A percentile compares a stretch with the other conserved stretches of the same genome.
Evolutionary conservation across 2,888 invertebrate species (phyloP).

Genomic region (Cosmia trapezina): DNA sequence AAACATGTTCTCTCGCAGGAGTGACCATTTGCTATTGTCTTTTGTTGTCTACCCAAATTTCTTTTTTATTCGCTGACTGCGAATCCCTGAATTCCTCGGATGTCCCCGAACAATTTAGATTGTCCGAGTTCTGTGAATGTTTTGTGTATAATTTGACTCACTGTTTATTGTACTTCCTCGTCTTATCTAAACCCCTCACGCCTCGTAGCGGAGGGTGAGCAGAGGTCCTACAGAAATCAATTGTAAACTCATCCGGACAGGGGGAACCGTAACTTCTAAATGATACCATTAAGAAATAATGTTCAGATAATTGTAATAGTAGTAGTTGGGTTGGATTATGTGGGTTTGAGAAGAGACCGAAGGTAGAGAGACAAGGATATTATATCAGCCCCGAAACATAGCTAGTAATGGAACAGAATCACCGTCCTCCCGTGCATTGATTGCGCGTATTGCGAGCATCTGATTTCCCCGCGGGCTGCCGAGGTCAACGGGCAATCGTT

Average conservation of each 20-base stretch:
- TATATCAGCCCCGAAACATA: conserved; percentile 7
- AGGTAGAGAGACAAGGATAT: conserved; percentile 2
- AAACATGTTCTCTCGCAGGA: conserved; percentile 55
- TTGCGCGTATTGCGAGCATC: conserved; percentile 55
- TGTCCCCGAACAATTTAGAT: conserved; percentile 50
- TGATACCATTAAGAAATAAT: conserved; percentile 35
- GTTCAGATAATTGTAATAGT: conserved; percentile 20
- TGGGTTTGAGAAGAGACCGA: conserved; percentile 2
- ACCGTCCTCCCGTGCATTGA: conserved; percentile 44
- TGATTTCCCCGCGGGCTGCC: conserved; percentile 56
- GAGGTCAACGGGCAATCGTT: conserved; percentile 55
- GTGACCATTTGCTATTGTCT: conserved; percentile 63
- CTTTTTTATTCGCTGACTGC: conserved; percentile 60
- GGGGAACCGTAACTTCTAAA: conserved; percentile 14
- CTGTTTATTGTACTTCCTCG: conserved; percentile 49
- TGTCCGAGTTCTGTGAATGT: conserved; percentile 44
- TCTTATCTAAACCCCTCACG: conserved; percentile 23
- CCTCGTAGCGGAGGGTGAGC: conserved; percentile 12
- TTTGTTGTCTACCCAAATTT: conserved; percentile 60
- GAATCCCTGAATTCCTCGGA: conserved; percentile 51
- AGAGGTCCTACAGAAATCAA: conserved; percentile 33
- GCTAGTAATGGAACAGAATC: conserved; percentile 27
- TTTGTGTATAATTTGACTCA: conserved; percentile 52
- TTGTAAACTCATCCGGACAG: conserved; percentile 36
- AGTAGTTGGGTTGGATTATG: conserved; percentile 8